A percentile compares a stretch with the other conserved stretches of the same genome.
phyloP scores from a whole-genome alignment of 2,113 vertebrate genomes.

The Gallinago jamesoni region DNA sequence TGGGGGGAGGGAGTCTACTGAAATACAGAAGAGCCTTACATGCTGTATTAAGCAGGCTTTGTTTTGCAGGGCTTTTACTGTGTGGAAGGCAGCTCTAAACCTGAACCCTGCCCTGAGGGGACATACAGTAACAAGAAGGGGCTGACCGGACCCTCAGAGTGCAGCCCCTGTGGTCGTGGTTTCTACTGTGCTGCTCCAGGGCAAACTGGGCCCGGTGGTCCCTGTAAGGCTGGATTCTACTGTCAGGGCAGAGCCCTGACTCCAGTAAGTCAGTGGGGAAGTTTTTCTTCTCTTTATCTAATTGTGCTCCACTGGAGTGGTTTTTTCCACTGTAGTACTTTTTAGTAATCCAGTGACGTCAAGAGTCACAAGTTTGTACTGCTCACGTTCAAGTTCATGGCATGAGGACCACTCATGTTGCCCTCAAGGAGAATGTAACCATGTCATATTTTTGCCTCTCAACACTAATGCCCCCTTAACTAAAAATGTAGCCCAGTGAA shows the following conservation, averaged over 20 bases:
- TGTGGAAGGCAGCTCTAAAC: conserved; percentile 71
- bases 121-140: conserved; percentile 75
- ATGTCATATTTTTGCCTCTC: background rate
- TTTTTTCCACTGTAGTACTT: background rate
- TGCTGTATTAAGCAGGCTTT: background rate
- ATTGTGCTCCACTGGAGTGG: accelerated
- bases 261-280: conserved; percentile 68
- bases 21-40: background rate
- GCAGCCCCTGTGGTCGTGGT: conserved; percentile 78
- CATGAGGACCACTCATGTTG: background rate
- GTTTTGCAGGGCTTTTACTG: conserved; percentile 84
- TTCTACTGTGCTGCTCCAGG: conserved; percentile 80
- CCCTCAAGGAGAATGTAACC: background rate
- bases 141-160: conserved; percentile 68
- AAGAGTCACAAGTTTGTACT: background rate
- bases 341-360: background rate
- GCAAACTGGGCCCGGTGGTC: conserved; percentile 75
- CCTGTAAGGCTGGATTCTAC: conserved; percentile 83
- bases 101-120: conserved; percentile 82
- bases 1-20: accelerated
- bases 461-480: background rate
- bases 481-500: background rate
- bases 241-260: conserved; percentile 79
- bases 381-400: accelerated
- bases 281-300: background rate